phyloP scores from a whole-genome alignment of 2,888 invertebrate species.

The Limnephilus rhombicus region DNA sequence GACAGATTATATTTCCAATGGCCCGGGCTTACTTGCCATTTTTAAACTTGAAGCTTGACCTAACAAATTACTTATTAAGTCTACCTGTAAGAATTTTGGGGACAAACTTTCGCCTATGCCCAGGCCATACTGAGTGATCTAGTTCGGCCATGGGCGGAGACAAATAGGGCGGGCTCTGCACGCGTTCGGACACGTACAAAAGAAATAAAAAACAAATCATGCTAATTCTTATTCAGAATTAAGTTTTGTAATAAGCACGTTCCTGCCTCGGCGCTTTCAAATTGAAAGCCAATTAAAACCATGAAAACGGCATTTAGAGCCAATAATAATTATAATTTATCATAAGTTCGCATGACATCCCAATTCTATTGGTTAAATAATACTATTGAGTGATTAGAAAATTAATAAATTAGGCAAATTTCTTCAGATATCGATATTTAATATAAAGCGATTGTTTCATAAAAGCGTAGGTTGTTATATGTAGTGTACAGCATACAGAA shows the following conservation, averaged over 20 bases:
- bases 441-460: neutral
- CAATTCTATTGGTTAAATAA: neutral
- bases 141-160: neutral
- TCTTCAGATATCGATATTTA: neutral
- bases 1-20: too few relatives aligned
- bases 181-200: neutral
- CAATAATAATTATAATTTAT: neutral
- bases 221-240: neutral
- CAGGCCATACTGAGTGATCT: neutral
- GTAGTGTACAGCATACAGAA: neutral
- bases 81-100: neutral
- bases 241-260: slow-evolving; percentile 8
- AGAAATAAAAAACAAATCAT: neutral
- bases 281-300: neutral
- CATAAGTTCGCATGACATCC: neutral
- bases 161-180: neutral
- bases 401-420: too few relatives aligned
- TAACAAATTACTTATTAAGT: neutral
- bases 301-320: neutral
- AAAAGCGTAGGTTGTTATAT: neutral
- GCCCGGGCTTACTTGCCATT: too few relatives aligned
- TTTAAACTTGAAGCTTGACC: neutral
- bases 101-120: neutral
- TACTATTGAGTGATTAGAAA: neutral
- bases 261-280: neutral